Evolutionary conservation across 2,113 vertebrate genomes (phyloP).

Genomic region (Falcunculus frontatus): DNA sequence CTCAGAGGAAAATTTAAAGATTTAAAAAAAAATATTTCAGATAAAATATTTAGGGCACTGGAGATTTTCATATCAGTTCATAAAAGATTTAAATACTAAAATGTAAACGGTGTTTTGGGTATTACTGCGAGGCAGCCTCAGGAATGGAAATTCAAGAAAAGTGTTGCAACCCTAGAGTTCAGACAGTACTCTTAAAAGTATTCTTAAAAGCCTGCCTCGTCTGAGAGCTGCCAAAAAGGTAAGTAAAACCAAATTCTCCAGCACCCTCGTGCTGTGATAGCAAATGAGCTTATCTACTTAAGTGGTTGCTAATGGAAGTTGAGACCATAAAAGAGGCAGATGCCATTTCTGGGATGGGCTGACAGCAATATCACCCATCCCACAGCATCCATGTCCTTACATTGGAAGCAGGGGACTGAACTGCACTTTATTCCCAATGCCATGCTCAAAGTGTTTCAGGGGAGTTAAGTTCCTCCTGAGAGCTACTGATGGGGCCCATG

Average conservation of each 20-base stretch:
- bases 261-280: neutral
- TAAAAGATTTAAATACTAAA: conserved; percentile 24
- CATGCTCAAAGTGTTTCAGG: neutral
- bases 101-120: conserved; percentile 17
- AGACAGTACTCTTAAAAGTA: neutral
- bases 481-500: neutral
- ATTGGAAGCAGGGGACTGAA: neutral
- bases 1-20: neutral
- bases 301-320: neutral
- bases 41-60: conserved; percentile 42
- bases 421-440: neutral
- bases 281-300: neutral
- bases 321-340: neutral
- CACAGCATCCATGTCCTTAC: neutral
- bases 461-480: neutral
- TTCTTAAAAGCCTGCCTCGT: neutral
- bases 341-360: neutral
- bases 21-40: neutral
- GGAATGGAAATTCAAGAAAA: neutral
- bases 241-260: neutral
- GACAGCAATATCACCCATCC: neutral
- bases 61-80: neutral
- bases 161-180: neutral
- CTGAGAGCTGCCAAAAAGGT: neutral
- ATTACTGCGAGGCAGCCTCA: neutral